Percentiles rank a stretch among this genome's conserved stretches.
These are phyloP conservation scores for Aepyceros melampus DNA, from an alignment of 2,113 vertebrate species.

Conservation along the genomic window DNA sequence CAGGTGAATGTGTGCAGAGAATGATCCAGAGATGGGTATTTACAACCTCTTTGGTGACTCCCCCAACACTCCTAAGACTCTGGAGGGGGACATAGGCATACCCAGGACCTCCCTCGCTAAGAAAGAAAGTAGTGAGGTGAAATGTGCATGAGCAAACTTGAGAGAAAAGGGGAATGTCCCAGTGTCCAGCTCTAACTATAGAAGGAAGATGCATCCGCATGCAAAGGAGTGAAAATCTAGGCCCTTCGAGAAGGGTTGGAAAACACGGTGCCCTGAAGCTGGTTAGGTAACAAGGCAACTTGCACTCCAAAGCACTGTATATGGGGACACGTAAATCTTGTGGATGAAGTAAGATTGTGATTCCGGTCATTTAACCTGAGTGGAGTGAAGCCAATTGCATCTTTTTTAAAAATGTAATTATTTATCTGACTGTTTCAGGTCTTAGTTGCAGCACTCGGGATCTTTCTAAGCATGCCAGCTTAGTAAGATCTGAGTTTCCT, in stretches of 20 bases:
- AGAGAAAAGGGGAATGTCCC: background rate
- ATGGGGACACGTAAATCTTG: background rate
- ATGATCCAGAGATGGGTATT: background rate
- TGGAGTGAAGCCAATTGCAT: background rate
- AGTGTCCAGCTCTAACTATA: fast-evolving
- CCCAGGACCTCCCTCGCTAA: background rate
- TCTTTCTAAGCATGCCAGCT: background rate
- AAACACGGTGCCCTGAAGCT: background rate
- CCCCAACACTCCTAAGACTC: background rate
- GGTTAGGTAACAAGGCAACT: background rate
- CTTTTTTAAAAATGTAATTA: background rate
- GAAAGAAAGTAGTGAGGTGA: background rate
- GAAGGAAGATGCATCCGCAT: fast-evolving
- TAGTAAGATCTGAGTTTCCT: background rate
- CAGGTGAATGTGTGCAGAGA: fast-evolving
- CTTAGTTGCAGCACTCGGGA: background rate
- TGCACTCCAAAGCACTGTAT: fast-evolving
- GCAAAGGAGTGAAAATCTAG: fast-evolving
- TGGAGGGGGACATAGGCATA: fast-evolving
- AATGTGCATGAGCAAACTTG: fast-evolving
- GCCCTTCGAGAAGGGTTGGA: background rate
- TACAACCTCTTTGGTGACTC: background rate
- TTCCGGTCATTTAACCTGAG: fast-evolving
- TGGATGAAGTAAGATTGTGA: background rate
- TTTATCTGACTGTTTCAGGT: background rate